Evolutionary conservation across 1,140 invertebrate species (phyloP), one percentile per base, ranked within the genome.

Genomic region (Drosophila littoralis): DNA sequence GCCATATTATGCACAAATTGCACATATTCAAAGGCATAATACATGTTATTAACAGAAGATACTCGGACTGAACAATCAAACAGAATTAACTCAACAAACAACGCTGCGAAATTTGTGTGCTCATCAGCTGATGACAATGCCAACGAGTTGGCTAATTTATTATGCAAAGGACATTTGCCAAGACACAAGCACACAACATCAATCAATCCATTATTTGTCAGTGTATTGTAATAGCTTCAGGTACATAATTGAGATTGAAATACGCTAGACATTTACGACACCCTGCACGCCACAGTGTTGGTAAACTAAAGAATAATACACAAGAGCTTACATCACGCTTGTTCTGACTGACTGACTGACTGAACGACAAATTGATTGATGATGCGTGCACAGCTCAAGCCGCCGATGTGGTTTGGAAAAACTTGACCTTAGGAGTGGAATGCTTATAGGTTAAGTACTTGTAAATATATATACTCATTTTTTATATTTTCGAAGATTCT

Each of bases 101-200:
- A 22, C 10, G 36, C 36, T 1, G 22, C 22, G 10, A 48, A 48
- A 48, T 48, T 28, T 12, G 22, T 50, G 22, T 33, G 12, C 48
- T 13, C 48, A 32, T 8, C 28, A n/a, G 48, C n/a, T 32, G 7
- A 50, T 28, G 22, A 32, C 48, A 50, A n/a, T 13, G 48, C 45
- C 22, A 28, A 48, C 22, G 45, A 48, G 45, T 48, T 48, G 17
- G 17, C 48, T 50, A 50, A 50, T 50, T 28, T 13, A 50, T 50
- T n/a, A 22, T 10, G 45, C 10, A 12, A 50, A 50, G 48, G 7
- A 32, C 12, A 50, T 32, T 32, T 32, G 46, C 22, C n/a, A n/a
- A n/a, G 46, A n/a, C 46, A 50, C 10, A 32, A 22, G n/a, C 6
- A 7, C 10, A 33, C 28, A 50, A 28, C 46, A 50, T 32, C 48